These are phyloP conservation scores for Atta colombica DNA, from an alignment of 1,140 invertebrate species.

Conservation along the genomic window DNA sequence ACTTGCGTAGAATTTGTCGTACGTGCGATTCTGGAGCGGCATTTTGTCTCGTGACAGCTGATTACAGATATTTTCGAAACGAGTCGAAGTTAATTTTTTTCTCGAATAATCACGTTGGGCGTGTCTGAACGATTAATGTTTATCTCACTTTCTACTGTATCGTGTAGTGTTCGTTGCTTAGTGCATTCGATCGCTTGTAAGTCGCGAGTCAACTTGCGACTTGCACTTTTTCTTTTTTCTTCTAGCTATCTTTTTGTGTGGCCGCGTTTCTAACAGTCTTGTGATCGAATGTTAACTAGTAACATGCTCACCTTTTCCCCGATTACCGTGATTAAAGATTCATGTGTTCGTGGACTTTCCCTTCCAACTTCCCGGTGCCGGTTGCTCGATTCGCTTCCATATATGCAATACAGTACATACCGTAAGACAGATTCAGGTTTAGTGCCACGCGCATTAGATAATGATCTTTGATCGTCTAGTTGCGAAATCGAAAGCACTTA, in stretches of 20 bases:
- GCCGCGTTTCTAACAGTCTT: constrained; percentile 15
- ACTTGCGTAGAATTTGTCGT: background rate
- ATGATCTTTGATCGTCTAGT: constrained; percentile 39
- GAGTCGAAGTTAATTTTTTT: constrained; percentile 33
- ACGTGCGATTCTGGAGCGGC: background rate
- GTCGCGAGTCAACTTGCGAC: constrained; percentile 1
- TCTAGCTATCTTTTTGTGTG: constrained; percentile 37
- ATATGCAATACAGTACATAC: constrained; percentile 41
- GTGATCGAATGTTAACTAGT: constrained; percentile 54
- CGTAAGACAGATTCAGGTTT: constrained; percentile 29
- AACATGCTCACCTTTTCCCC: constrained; percentile 65
- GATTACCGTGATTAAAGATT: constrained; percentile 69
- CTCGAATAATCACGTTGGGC: constrained; percentile 50
- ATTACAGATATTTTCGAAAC: constrained; percentile 7
- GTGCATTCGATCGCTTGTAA: constrained; percentile 34
- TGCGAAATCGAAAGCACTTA: constrained; percentile 26
- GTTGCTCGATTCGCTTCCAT: constrained; percentile 53
- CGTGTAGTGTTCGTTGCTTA: constrained; percentile 30
- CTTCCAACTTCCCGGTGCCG: constrained; percentile 30
- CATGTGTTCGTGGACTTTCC: constrained; percentile 57
- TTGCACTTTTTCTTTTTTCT: constrained; percentile 28
- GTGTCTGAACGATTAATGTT: constrained; percentile 64
- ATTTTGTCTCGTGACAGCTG: background rate
- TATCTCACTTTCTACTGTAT: constrained; percentile 76
- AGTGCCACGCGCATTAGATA: constrained; percentile 59